Evolutionary conservation across 2,888 invertebrate species (phyloP).

Genomic region (Ptilodon capucinus): DNA sequence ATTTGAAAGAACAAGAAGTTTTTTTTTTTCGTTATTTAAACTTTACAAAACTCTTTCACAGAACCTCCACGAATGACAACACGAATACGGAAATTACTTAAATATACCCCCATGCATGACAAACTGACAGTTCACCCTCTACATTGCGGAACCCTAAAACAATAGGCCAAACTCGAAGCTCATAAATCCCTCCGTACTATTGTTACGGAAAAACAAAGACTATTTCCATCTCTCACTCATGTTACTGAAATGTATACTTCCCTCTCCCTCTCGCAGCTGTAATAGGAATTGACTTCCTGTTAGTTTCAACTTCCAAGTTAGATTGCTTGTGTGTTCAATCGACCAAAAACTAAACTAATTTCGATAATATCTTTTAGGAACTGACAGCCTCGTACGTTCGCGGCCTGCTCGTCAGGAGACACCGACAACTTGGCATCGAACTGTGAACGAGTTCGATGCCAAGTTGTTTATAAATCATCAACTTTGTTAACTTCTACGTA

Average conservation of each 20-base stretch:
- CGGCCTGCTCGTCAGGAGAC: no score
- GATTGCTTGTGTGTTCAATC: conserved; percentile 34
- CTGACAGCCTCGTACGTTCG: background rate
- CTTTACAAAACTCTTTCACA: no score
- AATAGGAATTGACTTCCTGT: conserved; percentile 23
- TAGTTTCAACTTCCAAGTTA: conserved; percentile 13
- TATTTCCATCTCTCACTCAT: conserved; percentile 7
- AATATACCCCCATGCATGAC: conserved; percentile 9
- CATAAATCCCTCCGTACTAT: conserved; percentile 40
- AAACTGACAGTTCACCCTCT: conserved; percentile 28
- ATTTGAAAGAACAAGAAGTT: background rate
- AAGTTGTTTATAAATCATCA: no score
- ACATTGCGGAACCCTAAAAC: conserved; percentile 31
- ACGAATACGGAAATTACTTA: background rate
- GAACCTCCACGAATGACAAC: background rate
- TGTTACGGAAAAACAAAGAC: conserved; percentile 46
- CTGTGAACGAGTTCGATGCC: no score
- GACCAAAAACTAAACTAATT: conserved; percentile 41
- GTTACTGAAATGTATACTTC: background rate
- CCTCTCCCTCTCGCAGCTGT: conserved; percentile 9
- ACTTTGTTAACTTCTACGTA: no score
- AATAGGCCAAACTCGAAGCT: conserved; percentile 38
- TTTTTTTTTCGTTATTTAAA: background rate
- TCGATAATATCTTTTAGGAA: conserved; percentile 3
- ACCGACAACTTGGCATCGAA: no score